These are phyloP conservation scores for Leptura quadrifasciata DNA, from an alignment of 2,888 invertebrate genomes.

Conservation along the genomic window DNA sequence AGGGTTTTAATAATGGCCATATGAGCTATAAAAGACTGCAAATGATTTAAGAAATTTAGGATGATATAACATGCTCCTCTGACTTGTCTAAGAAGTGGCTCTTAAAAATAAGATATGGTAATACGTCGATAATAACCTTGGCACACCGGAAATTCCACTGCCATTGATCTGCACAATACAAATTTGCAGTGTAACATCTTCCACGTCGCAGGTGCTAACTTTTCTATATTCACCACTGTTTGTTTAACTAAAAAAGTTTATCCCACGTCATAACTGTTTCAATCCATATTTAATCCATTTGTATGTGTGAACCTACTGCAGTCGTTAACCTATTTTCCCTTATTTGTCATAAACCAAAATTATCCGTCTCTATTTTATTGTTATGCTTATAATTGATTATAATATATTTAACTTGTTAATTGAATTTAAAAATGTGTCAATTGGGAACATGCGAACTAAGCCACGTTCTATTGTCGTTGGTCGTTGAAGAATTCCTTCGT, in stretches of 20 bases:
- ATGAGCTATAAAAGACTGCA: not conserved
- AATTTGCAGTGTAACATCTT: not conserved
- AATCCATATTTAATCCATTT: conserved; percentile 1
- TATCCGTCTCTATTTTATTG: not conserved
- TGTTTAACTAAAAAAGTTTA: not conserved
- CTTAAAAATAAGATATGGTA: not conserved
- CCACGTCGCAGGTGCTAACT: not conserved
- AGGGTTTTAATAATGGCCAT: conserved; percentile 12
- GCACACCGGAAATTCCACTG: conserved; percentile 4
- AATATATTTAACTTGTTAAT: not conserved
- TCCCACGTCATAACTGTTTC: not conserved
- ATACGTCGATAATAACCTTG: not conserved
- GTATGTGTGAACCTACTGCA: not conserved
- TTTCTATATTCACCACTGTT: not conserved
- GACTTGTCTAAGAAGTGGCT: not conserved
- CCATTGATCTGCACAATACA: not conserved
- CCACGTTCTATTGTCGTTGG: not conserved
- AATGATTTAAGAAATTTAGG: not conserved
- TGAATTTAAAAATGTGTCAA: not conserved
- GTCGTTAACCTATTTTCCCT: not conserved
- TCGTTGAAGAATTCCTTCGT: too few species aligned
- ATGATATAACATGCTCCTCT: not conserved
- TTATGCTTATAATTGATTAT: not conserved
- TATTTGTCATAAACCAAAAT: not conserved
- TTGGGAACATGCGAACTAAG: not conserved